Evolutionary conservation across 2,113 vertebrate genomes (phyloP).

Genomic region (Lamprotornis superbus): DNA sequence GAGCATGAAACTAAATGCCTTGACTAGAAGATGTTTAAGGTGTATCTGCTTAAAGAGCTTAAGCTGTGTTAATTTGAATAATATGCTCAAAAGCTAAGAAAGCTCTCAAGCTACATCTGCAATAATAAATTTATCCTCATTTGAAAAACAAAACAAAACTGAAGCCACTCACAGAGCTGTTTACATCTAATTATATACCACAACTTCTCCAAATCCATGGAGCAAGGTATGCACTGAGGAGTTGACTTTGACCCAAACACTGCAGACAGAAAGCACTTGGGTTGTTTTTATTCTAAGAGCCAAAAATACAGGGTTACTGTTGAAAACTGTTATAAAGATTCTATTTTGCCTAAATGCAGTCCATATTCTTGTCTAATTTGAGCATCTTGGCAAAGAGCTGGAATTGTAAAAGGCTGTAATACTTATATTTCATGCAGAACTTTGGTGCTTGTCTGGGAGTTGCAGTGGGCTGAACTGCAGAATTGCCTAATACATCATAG

Average conservation of each 20-base stretch:
- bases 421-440: neutral
- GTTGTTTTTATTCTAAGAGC: neutral
- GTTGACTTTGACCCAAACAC: neutral
- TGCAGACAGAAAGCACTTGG: neutral
- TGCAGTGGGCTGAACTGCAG: neutral
- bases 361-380: neutral
- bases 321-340: neutral
- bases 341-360: neutral
- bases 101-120: neutral
- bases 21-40: neutral
- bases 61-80: slow-evolving; percentile 26
- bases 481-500: neutral
- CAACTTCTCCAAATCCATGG: neutral
- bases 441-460: neutral
- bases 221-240: neutral
- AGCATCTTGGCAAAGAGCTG: neutral
- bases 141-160: neutral
- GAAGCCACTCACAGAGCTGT: neutral
- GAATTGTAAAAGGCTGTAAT: neutral
- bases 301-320: neutral
- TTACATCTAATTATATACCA: neutral
- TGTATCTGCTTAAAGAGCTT: slow-evolving; percentile 15
- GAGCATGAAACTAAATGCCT: neutral
- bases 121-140: neutral
- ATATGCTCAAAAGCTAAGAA: neutral